These are phyloP conservation scores for Pterophyllum scalare DNA, from an alignment of 2,113 vertebrate genomes.

Conservation along the genomic window DNA sequence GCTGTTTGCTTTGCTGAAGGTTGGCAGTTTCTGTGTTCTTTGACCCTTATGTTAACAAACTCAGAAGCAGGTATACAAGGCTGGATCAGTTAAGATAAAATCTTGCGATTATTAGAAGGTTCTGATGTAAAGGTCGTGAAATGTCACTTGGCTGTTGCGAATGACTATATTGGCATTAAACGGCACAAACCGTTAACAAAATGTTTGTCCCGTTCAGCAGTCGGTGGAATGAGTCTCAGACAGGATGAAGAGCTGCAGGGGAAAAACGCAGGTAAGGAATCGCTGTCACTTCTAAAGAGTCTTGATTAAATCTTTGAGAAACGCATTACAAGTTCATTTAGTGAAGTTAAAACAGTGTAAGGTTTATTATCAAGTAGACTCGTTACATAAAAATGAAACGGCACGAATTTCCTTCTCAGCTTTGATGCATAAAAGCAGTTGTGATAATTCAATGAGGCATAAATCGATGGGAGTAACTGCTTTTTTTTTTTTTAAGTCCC, in stretches of 20 bases:
- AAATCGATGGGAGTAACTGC: too few relatives aligned
- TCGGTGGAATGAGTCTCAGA: rapidly evolving
- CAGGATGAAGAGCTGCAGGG: neutral
- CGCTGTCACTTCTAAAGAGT: too few relatives aligned
- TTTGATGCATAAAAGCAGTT: too few relatives aligned
- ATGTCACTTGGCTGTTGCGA: neutral
- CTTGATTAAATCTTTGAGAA: too few relatives aligned
- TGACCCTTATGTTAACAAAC: too few relatives aligned
- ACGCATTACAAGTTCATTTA: neutral
- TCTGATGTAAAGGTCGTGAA: rapidly evolving
- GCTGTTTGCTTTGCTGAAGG: conserved; percentile 17
- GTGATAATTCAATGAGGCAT: too few relatives aligned
- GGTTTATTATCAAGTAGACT: too few relatives aligned
- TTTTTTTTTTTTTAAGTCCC: too few relatives aligned
- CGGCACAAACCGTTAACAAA: rapidly evolving
- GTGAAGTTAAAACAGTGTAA: too few relatives aligned
- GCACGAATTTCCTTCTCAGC: too few relatives aligned
- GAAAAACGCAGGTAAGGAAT: neutral
- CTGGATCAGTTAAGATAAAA: neutral
- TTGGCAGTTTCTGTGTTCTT: neutral
- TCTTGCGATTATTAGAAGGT: neutral
- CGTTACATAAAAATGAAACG: too few relatives aligned
- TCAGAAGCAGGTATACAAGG: too few relatives aligned
- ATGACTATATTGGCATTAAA: rapidly evolving
- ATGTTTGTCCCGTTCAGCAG: neutral